These are phyloP conservation scores for Pollachius pollachius DNA, from an alignment of 2,113 vertebrate genomes.

Conservation along the genomic window DNA sequence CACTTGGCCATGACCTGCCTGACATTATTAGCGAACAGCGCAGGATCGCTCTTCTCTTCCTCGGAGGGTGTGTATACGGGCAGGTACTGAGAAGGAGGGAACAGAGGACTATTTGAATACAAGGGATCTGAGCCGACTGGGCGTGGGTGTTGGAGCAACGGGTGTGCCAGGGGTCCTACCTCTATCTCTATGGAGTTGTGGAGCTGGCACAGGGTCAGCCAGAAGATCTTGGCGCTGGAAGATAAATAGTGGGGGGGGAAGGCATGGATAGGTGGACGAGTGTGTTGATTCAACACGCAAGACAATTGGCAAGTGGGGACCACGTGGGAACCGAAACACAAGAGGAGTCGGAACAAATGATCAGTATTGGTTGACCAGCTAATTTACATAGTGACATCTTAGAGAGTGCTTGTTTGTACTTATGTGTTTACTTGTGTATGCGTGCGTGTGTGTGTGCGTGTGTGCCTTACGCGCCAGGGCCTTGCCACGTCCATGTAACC, in stretches of 20 bases:
- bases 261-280: not conserved
- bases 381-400: too few relatives aligned
- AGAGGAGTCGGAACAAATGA: too few relatives aligned
- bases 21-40: constrained; percentile 89
- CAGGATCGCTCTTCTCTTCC: constrained; percentile 84
- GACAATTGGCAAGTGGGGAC: too few relatives aligned
- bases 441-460: not conserved
- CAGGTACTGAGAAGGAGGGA: constrained; percentile 76
- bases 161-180: constrained; percentile 66
- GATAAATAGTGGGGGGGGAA: constrained; percentile 4
- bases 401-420: not conserved
- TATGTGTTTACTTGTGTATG: not conserved
- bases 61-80: constrained; percentile 87
- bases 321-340: too few relatives aligned
- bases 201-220: constrained; percentile 92
- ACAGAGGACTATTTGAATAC: not conserved
- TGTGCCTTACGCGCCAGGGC: constrained; percentile 63
- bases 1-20: constrained; percentile 90
- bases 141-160: not conserved
- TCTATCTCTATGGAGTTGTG: constrained; percentile 92
- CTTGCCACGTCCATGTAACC: constrained; percentile 66
- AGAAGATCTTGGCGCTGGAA: constrained; percentile 86
- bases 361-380: too few relatives aligned
- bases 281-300: too few relatives aligned
- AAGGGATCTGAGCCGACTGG: too few relatives aligned